Evolutionary conservation across 1,140 invertebrate species (phyloP), one percentile per base, ranked within the genome.

Genomic region (Epicauta chinensis): DNA sequence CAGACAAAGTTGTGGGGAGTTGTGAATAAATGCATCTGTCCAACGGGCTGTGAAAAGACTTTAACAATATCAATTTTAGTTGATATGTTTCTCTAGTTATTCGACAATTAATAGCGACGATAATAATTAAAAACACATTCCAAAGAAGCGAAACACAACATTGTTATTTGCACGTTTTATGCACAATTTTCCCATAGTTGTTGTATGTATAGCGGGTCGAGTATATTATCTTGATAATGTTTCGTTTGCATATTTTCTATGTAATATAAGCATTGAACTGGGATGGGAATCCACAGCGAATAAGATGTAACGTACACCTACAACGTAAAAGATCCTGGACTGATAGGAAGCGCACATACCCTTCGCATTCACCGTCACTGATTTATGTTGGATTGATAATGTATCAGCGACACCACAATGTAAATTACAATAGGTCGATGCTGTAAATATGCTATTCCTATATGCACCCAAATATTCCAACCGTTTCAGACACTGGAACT

Each of bases 341-440:
- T 50, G 56, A 58, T 58, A 58, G 40, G 31, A 41, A 23, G 51
- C 53, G 17, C 51, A 52, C 47, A 58, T 58, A 53, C 56, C 46
- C 32, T 40, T 40, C 42, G 57, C 53, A 52, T 56, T 56, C 55
- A 52, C 30, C 39, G n/a, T 39, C 13, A 5, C 54, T 59, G 59
- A 61, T 61, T 61, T 61, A 61, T 61, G 44, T 40, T 38, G 46
- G 44, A 58, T 51, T 61, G 59, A 61, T 61, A 59, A 54, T 51
- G 57, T 55, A 61, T 61, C 59, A 53, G 51, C 56, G 59, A 61
- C 56, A 61, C 59, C 56, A 61, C 59, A 61, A 61, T 61, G 59
- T 59, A 59, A 61, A 61, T 61, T 61, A 61, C 59, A 61, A 56
- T 56, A 55, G 51, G 47, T 17, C 16, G 54, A 40, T 36, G 56